A percentile compares a stretch with the other conserved stretches of the same genome.
Evolutionary conservation across 92 coral and sea anemone genomes (phyloP).

Genomic region (Paragorgia papillata): DNA sequence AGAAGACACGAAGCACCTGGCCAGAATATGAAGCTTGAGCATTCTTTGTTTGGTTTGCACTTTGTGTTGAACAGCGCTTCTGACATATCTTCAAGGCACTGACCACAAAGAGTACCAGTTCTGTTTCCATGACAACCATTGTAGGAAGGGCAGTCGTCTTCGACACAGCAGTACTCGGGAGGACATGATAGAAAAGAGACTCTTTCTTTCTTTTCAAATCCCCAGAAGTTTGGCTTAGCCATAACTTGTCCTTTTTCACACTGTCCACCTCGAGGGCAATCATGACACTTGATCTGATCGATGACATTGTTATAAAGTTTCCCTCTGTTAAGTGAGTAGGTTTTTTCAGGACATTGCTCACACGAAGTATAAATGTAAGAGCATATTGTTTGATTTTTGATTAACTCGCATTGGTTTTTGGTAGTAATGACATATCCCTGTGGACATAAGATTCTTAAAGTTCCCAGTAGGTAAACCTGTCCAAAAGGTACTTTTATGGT

Average conservation of each 20-base stretch:
- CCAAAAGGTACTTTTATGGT: too few species aligned
- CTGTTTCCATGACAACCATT: constrained; percentile 37
- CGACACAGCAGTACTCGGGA: constrained; percentile 30
- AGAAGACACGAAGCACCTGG: background rate
- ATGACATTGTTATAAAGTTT: background rate
- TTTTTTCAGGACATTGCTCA: constrained; percentile 19
- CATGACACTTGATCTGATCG: constrained; percentile 3
- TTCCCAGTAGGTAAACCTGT: background rate
- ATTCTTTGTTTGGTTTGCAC: constrained; percentile 12
- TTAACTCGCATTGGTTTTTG: background rate
- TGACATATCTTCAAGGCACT: constrained; percentile 22
- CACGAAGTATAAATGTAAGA: constrained; percentile 3
- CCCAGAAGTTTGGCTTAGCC: constrained; percentile 33
- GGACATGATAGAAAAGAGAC: constrained; percentile 25
- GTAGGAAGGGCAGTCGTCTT: constrained; percentile 12
- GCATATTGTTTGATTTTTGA: background rate
- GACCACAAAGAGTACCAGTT: constrained; percentile 39
- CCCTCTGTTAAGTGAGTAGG: constrained; percentile 4
- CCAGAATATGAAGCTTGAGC: background rate
- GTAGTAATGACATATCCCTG: background rate
- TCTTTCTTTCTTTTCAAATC: background rate
- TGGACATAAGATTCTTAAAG: constrained; percentile 17
- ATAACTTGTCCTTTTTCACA: background rate
- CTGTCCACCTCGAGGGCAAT: constrained; percentile 11
- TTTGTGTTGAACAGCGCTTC: constrained; percentile 15